Base-by-base conservation (phyloP, 2,113 vertebrate species). In the Cromileptes altivelis region DNA sequence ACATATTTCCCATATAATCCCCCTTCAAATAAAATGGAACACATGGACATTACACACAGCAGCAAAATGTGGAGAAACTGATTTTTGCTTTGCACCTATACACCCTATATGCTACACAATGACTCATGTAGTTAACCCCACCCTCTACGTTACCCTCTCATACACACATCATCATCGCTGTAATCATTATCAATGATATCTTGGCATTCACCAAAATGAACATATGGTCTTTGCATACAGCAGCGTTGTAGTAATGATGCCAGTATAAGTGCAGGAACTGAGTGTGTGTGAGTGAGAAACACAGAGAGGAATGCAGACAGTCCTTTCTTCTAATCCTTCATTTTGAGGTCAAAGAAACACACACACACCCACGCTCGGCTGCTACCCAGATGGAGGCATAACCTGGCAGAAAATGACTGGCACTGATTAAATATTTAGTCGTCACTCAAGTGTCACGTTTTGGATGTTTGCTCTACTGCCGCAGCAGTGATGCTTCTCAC, bases 381-480 rank as follows among this genome's bases (percentile, higher is more conserved):
- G 88, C 85, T 71, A 64, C 87, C 76, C 92, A 94, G 85, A 93
- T 94, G 94, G 84, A 87, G 84, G 87, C 86, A 84, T 64, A 89
- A 85, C 89, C 81, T 91, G 82, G 88, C 87, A 91, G 86, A 90
- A 89, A 85, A 85, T 83, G 78, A 88, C 67, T 82, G 85, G 80
- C 79, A 53, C 76, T 90, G 85, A 91, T 91, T 90, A 82, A 87
- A 93, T 92, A 90, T 93, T 90, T 89, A 90, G 82, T 80, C 75
- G 37, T 89, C 83, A 72, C 47, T 80, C 85, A 88, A 84, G 87
- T 89, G 80, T 91, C 82, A 85, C 78, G 50, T 64, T 85, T 77
- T 71, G 75, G 53, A 49, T 80, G 71, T 81, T 82, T 89, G 74
- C 81, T 68, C 80, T 47, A 1, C 72, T 70, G 85, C 87, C 6